A percentile compares a stretch with the other conserved stretches of the same genome.
Evolutionary conservation across 53 echinoderm and acorn worm species (phyloP).

Genomic region (Arbacia lixula): DNA sequence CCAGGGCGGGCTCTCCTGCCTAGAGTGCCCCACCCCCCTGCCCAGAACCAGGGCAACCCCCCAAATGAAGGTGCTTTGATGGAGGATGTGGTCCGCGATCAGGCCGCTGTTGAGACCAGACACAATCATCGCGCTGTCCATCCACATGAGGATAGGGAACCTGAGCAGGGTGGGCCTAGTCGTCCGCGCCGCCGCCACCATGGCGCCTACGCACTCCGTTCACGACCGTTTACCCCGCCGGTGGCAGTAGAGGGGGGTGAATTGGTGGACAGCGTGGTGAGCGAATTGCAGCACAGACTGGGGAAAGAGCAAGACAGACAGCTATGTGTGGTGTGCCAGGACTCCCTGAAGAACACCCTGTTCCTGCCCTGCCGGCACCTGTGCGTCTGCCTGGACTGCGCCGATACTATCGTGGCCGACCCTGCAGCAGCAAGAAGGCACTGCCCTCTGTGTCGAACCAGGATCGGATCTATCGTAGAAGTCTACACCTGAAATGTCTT

Average conservation of each 20-base stretch:
- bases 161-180: constrained; percentile 19
- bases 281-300: constrained; percentile 22
- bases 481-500: constrained; percentile 73
- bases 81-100: neutral
- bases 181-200: neutral
- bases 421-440: constrained; percentile 11
- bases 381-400: constrained; percentile 77
- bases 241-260: neutral
- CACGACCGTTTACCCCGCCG: constrained; percentile 5
- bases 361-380: constrained; percentile 90
- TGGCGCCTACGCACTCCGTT: neutral
- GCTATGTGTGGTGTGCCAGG: constrained; percentile 89
- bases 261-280: neutral
- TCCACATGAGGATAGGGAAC: neutral
- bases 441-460: constrained; percentile 78
- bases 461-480: constrained; percentile 74
- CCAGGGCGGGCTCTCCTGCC: neutral
- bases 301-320: constrained; percentile 69
- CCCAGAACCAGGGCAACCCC: neutral
- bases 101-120: neutral
- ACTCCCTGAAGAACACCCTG: constrained; percentile 77
- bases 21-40: constrained; percentile 11
- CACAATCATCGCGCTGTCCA: neutral
- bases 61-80: neutral
- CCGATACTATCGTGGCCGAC: constrained; percentile 60